Conservation (phyloP, 2,888 invertebrate species). For the Tetragnatha montana region DNA sequence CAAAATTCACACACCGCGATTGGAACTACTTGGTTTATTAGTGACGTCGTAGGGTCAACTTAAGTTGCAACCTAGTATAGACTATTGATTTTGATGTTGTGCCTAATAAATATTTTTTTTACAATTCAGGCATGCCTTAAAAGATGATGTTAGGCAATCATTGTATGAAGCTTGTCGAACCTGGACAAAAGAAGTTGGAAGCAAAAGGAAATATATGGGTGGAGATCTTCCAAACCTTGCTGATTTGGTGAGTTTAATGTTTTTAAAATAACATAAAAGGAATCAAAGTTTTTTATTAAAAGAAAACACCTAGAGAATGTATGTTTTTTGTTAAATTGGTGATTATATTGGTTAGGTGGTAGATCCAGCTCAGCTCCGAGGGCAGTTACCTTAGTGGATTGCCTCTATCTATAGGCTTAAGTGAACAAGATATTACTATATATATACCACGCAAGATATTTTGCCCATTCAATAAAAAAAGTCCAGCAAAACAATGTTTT, state of each 20-base stretch:
- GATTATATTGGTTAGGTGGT: not conserved
- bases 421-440: no score
- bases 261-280: not conserved
- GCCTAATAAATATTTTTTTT: not conserved
- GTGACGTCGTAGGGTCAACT: no score
- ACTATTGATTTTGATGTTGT: no score
- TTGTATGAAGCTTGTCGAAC: slow-evolving; percentile 90
- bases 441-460: no score
- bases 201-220: slow-evolving; percentile 87
- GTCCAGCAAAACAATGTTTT: no score
- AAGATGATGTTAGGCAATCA: slow-evolving; percentile 91
- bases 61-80: no score
- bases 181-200: slow-evolving; percentile 84
- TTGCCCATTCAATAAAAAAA: no score
- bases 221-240: slow-evolving; percentile 91
- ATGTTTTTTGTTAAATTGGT: not conserved
- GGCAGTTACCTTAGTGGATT: no score
- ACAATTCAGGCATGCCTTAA: slow-evolving; percentile 84
- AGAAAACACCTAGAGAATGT: no score
- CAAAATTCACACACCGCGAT: no score
- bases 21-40: no score
- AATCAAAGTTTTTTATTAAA: not conserved
- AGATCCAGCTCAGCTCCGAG: not conserved
- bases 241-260: slow-evolving; percentile 81
- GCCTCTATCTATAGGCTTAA: no score